A percentile compares a stretch with the other conserved stretches of the same genome.
These are phyloP conservation scores for Sardinella longiceps DNA, from an alignment of 2,797 vertebrate genomes.

Conservation along the genomic window DNA sequence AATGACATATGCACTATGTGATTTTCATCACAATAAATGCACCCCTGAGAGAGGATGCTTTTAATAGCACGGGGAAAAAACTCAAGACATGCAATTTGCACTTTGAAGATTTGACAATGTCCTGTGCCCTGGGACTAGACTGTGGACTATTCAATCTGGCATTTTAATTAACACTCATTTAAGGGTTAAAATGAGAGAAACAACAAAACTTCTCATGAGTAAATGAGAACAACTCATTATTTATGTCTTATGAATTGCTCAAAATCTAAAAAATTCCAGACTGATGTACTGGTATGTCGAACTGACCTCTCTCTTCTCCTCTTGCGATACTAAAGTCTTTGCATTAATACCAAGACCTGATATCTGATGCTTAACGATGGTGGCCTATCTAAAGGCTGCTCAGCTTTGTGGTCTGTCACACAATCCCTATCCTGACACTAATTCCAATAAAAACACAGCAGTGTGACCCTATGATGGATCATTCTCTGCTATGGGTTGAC, in stretches of 20 bases:
- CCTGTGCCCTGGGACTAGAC: not conserved
- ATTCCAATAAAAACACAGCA: not conserved
- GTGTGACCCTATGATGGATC: not conserved
- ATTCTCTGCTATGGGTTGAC: not conserved
- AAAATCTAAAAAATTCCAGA: not conserved
- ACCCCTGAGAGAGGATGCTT: constrained; percentile 3
- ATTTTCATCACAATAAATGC: not conserved
- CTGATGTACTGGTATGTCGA: too few relatives aligned
- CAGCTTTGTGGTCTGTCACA: not conserved
- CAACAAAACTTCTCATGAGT: not conserved
- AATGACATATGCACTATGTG: not conserved
- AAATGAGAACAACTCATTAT: too few relatives aligned
- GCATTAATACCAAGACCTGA: too few relatives aligned
- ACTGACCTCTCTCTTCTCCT: too few relatives aligned
- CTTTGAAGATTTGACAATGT: constrained; percentile 33
- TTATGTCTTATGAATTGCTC: not conserved
- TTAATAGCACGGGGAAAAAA: not conserved
- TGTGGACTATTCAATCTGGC: constrained; percentile 37
- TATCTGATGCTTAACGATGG: too few relatives aligned
- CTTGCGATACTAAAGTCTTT: too few relatives aligned
- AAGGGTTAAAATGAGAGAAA: constrained; percentile 28
- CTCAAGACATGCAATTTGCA: constrained; percentile 48
- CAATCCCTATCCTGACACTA: not conserved
- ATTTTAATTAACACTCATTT: constrained; percentile 54
- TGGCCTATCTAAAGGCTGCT: too few relatives aligned